These are phyloP conservation scores for Oxystoma pomonae DNA, from an alignment of 2,888 invertebrate genomes.

Conservation along the genomic window DNA sequence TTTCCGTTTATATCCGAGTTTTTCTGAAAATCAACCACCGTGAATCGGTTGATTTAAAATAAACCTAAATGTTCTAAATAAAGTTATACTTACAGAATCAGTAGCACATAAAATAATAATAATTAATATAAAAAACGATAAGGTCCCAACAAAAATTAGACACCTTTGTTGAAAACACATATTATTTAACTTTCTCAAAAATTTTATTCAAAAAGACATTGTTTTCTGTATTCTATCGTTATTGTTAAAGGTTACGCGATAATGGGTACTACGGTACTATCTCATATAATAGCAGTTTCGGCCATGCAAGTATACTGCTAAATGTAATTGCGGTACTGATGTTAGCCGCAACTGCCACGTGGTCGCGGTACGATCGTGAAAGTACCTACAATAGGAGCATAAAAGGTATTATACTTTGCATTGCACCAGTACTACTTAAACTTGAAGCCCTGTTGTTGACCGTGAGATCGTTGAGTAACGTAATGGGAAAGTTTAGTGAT, in stretches of 20 bases:
- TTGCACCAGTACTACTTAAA: too few relatives aligned
- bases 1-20: too few relatives aligned
- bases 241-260: not conserved
- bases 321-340: not conserved
- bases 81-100: not conserved
- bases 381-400: not conserved
- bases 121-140: not conserved
- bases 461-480: too few relatives aligned
- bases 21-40: too few relatives aligned
- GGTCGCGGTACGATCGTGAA: not conserved
- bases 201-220: not conserved
- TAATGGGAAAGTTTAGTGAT: too few relatives aligned
- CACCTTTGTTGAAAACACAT: not conserved
- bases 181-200: not conserved
- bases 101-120: not conserved
- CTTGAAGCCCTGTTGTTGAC: too few relatives aligned
- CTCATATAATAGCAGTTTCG: not conserved
- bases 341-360: not conserved
- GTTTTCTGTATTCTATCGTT: not conserved
- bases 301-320: not conserved
- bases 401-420: not conserved
- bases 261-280: not conserved
- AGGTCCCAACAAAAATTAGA: not conserved
- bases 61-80: too few relatives aligned
- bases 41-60: too few relatives aligned